Evolutionary conservation across 2,113 vertebrate species (phyloP), one percentile per base, ranked within the genome.

Genomic region (Opisthocomus hoazin): DNA sequence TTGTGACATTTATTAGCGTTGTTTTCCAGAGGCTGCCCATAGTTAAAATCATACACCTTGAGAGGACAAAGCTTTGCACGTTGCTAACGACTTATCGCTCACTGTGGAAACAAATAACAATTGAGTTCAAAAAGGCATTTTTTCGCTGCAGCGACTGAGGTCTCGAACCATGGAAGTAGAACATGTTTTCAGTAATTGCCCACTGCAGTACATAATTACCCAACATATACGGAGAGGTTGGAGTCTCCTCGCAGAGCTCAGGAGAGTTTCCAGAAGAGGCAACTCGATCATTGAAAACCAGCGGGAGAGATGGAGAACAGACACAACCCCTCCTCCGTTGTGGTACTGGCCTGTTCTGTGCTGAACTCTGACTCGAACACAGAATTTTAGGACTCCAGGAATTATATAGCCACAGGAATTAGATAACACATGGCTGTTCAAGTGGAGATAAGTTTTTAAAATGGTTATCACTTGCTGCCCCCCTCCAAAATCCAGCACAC

Each of bases 381-480:
- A 32, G 7, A 15, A 17, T 56, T 50, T 27, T 51, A 41, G 2
- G 54, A 14, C 29, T 87, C 12, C 20, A 32, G 64, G 54, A 46
- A 3, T 51, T 37, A 7, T 4, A 12, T 2, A 56, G 50, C 22
- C 8, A 8, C 23, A 41, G 27, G 9, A 23, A n/a, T 20, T 48
- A 1, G 1, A 5, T 2, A 61, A 48, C 0, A 32, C 0, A 3
- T 17, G 29, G 45, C 37, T 39, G 20, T 45, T 50, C 17, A 71
- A 34, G 10, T 74, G 48, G 50, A 76, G 54, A 34, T 39, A 21
- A 41, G 3, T 37, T 91, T 63, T 56, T 18, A 29, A 71, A 76
- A 43, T 61, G 9, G 2, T 61, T 80, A 29, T 32, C 3, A 0
- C 11, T 61, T 26, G 19, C 21, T 41, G 5, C 0, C 0, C 5